Percentiles rank a stretch among this genome's conserved stretches.
Evolutionary conservation across 1,140 invertebrate species (phyloP).

Genomic region (Ptiloglossa arizonensis): DNA sequence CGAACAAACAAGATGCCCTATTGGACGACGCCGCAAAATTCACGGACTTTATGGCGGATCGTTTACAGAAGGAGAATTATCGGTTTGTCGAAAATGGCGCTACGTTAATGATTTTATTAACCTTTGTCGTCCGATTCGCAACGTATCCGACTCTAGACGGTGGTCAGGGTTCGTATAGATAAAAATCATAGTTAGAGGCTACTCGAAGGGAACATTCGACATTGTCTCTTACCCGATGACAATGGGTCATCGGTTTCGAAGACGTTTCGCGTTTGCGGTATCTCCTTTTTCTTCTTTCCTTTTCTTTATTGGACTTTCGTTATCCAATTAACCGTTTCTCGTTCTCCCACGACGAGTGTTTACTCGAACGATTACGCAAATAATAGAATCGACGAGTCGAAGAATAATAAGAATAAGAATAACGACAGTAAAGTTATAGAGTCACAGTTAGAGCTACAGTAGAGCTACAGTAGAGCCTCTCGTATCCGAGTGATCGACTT

Average conservation of each 20-base stretch:
- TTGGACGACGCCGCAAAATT: neutral
- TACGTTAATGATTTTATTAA: slow-evolving; percentile 21
- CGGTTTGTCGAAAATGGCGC: neutral
- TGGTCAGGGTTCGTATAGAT: neutral
- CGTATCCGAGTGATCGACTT: too few relatives aligned
- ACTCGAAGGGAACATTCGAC: neutral
- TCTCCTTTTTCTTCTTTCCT: slow-evolving; percentile 46
- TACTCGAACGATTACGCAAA: too few relatives aligned
- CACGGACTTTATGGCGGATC: slow-evolving; percentile 4
- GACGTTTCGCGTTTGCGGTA: slow-evolving; percentile 34
- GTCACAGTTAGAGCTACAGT: too few relatives aligned
- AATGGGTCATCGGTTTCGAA: neutral
- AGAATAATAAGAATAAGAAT: too few relatives aligned
- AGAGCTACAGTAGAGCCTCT: too few relatives aligned
- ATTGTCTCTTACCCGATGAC: neutral
- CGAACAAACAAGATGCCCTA: neutral
- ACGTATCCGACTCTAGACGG: neutral
- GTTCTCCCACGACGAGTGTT: too few relatives aligned
- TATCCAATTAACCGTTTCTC: too few relatives aligned
- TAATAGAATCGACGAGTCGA: too few relatives aligned
- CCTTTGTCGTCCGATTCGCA: too few relatives aligned
- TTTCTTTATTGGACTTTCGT: too few relatives aligned
- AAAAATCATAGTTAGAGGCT: neutral
- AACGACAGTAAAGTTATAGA: too few relatives aligned
- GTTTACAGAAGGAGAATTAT: neutral